A percentile compares a stretch with the other conserved stretches of the same genome.
phyloP scores from a whole-genome alignment of 2,888 invertebrate genomes.

The Sesia apiformis region DNA sequence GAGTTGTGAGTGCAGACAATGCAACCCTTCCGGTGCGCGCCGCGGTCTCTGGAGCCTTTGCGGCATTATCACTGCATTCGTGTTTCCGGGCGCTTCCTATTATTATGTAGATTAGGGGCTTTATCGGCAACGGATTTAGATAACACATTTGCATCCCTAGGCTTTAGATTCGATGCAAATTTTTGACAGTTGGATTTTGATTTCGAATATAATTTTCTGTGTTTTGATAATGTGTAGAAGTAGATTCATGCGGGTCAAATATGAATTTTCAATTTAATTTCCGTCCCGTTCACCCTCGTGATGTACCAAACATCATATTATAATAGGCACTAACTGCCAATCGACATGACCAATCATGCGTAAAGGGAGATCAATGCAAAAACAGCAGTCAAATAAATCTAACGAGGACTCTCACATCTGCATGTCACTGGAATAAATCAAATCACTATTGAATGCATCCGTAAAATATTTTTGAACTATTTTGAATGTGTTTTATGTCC shows the following conservation, averaged over 20 bases:
- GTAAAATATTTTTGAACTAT: slow-evolving; percentile 72
- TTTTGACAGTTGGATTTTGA: neutral
- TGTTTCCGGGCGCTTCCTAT: slow-evolving; percentile 62
- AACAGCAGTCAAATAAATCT: slow-evolving; percentile 72
- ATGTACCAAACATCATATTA: slow-evolving; percentile 24
- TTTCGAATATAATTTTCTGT: no score
- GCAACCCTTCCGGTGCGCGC: slow-evolving; percentile 50
- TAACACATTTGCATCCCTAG: slow-evolving; percentile 7
- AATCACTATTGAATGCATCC: slow-evolving; percentile 69
- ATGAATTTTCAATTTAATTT: slow-evolving; percentile 13
- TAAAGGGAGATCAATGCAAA: slow-evolving; percentile 58
- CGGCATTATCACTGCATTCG: slow-evolving; percentile 57
- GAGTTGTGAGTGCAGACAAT: slow-evolving; percentile 62
- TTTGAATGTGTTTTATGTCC: slow-evolving; percentile 57
- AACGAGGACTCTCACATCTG: slow-evolving; percentile 70
- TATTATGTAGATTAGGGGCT: slow-evolving; percentile 68
- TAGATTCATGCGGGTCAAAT: slow-evolving; percentile 15
- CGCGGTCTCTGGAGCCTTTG: slow-evolving; percentile 47
- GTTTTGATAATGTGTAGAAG: neutral
- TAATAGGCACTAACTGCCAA: slow-evolving; percentile 64
- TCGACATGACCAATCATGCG: slow-evolving; percentile 70
- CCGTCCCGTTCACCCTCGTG: slow-evolving; percentile 24
- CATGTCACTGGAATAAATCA: slow-evolving; percentile 73
- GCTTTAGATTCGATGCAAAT: neutral
- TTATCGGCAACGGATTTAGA: slow-evolving; percentile 54